Evolutionary conservation across 2,888 invertebrate genomes (phyloP).

Genomic region (Callimorpha dominula): DNA sequence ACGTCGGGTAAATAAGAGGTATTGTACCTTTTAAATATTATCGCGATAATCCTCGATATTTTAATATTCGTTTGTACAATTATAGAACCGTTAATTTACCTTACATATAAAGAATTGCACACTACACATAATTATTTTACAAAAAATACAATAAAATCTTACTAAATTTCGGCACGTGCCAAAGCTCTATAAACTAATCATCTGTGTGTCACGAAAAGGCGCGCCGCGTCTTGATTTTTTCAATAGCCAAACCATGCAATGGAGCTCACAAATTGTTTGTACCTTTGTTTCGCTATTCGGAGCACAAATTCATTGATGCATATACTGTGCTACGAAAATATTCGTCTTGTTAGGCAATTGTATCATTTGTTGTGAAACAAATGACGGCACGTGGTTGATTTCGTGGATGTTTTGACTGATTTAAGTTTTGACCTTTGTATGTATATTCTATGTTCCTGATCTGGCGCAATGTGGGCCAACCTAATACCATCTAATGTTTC

Average conservation of each 20-base stretch:
- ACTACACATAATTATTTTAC: background rate
- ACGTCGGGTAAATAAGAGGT: too few relatives aligned
- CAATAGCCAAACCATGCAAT: conserved; percentile 67
- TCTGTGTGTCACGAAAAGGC: conserved; percentile 48
- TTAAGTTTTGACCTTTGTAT: too few relatives aligned
- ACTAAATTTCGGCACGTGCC: conserved; percentile 37
- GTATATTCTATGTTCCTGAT: too few relatives aligned
- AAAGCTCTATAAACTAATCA: conserved; percentile 15
- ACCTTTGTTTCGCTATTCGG: conserved; percentile 74
- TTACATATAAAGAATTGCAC: background rate
- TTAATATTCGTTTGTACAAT: background rate
- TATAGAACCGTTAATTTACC: background rate
- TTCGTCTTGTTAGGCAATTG: conserved; percentile 78
- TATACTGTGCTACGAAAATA: conserved; percentile 64
- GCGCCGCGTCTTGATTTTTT: conserved; percentile 54
- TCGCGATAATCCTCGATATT: too few relatives aligned
- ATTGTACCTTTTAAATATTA: too few relatives aligned
- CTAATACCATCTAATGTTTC: too few relatives aligned
- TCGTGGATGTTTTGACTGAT: conserved; percentile 40
- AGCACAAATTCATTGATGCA: conserved; percentile 71
- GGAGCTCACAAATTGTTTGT: conserved; percentile 75
- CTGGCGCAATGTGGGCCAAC: too few relatives aligned
- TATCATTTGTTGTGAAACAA: conserved; percentile 73
- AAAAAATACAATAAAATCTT: background rate
- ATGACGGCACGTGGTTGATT: conserved; percentile 41